A percentile compares a stretch with the other conserved stretches of the same genome.
These are phyloP conservation scores for Tuta absoluta DNA, from an alignment of 2,888 invertebrate species.

Conservation along the genomic window DNA sequence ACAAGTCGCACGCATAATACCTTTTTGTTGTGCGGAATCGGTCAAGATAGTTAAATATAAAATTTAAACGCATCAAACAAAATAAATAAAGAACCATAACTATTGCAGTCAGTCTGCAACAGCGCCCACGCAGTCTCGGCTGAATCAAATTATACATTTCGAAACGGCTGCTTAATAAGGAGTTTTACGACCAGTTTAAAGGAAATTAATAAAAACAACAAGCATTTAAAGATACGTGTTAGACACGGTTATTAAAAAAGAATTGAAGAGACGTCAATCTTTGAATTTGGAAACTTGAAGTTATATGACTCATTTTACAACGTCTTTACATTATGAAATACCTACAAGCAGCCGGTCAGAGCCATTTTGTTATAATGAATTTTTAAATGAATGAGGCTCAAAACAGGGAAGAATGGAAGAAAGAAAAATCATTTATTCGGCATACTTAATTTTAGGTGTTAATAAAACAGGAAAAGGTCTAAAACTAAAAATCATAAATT, in stretches of 20 bases:
- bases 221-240: conserved; percentile 9
- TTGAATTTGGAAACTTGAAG: conserved; percentile 11
- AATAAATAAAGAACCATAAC: background rate
- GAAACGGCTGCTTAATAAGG: conserved; percentile 45
- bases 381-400: too few species aligned
- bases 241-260: background rate
- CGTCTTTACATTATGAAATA: background rate
- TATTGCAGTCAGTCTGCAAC: conserved; percentile 31
- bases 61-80: background rate
- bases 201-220: conserved; percentile 3
- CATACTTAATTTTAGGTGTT: too few species aligned
- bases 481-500: too few species aligned
- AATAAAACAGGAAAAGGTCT: too few species aligned
- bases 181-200: conserved; percentile 8
- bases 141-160: conserved; percentile 73
- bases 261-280: background rate
- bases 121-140: conserved; percentile 73
- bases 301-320: conserved; percentile 8
- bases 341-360: background rate
- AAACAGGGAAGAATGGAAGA: too few species aligned
- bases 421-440: too few species aligned
- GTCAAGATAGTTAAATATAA: too few species aligned
- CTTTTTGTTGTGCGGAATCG: too few species aligned
- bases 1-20: too few species aligned
- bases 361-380: too few species aligned